Evolutionary conservation across 1,140 invertebrate genomes (phyloP).

Genomic region (Macrostomum lignano): DNA sequence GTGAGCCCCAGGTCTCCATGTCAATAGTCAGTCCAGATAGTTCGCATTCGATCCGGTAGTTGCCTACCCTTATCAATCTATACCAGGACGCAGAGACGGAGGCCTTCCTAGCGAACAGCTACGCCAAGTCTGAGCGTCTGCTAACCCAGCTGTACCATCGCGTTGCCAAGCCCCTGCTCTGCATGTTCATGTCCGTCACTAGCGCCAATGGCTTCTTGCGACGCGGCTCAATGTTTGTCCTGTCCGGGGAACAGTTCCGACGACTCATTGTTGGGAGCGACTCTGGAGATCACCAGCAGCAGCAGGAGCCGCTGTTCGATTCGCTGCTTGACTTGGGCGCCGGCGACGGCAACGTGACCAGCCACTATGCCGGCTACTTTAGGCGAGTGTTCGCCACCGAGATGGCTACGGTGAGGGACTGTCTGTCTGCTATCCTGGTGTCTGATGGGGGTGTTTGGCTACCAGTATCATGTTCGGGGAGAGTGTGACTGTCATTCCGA

Average conservation of each 20-base stretch:
- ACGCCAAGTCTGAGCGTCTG: constrained; percentile 42
- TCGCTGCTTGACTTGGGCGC: constrained; percentile 54
- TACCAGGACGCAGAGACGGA: constrained; percentile 40
- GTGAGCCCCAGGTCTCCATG: no score
- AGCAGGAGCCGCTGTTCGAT: constrained; percentile 17
- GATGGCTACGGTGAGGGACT: constrained; percentile 49
- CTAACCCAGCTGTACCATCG: constrained; percentile 46
- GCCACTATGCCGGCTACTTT: constrained; percentile 37
- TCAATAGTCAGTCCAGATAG: no score
- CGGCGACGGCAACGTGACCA: constrained; percentile 59
- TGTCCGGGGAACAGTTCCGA: constrained; percentile 44
- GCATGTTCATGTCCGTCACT: constrained; percentile 47
- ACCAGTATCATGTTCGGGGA: no score
- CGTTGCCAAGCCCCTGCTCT: constrained; percentile 37
- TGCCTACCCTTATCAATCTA: constrained; percentile 37
- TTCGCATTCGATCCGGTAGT: no score
- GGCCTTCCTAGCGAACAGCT: constrained; percentile 39
- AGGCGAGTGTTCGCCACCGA: constrained; percentile 48
- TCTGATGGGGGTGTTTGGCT: no score
- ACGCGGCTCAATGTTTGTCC: constrained; percentile 68
- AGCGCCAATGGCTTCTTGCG: constrained; percentile 53
- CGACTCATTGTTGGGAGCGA: constrained; percentile 30
- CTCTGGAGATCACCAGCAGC: no score
- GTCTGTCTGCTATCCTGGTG: no score
- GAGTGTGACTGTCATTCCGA: no score